Conservation (phyloP, 2,888 invertebrate species). For the Oeneis ivallda region DNA sequence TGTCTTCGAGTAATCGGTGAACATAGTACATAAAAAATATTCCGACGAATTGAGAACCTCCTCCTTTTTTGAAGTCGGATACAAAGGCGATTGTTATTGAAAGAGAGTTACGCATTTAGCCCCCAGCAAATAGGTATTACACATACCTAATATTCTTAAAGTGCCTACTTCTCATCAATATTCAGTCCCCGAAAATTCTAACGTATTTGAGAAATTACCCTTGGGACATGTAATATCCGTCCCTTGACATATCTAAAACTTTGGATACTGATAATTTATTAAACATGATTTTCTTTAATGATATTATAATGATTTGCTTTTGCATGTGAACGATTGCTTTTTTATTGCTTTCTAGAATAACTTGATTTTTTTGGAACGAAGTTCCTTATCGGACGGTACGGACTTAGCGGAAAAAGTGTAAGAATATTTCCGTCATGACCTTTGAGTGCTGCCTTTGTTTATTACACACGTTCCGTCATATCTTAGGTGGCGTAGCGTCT, state of each 20-base stretch:
- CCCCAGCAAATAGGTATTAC: neutral
- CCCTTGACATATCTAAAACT: neutral
- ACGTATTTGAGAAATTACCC: conserved; percentile 12
- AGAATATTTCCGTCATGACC: too few species aligned
- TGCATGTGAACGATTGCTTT: neutral
- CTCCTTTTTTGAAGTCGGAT: too few species aligned
- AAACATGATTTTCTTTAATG: neutral
- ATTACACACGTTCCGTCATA: too few species aligned
- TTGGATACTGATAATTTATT: neutral
- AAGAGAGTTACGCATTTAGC: neutral
- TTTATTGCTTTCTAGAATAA: too few species aligned
- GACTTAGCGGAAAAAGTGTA: too few species aligned
- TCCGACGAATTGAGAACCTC: too few species aligned
- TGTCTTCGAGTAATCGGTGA: too few species aligned
- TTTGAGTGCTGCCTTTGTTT: too few species aligned
- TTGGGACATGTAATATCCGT: conserved; percentile 1
- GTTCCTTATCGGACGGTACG: too few species aligned
- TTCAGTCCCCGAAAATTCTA: conserved; percentile 2
- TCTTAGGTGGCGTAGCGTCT: too few species aligned
- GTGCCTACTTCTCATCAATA: conserved; percentile 7
- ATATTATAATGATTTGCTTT: neutral
- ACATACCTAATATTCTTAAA: neutral
- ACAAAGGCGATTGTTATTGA: neutral
- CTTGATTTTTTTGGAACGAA: too few species aligned
- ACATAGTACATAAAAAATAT: too few species aligned